A percentile compares a stretch with the other conserved stretches of the same genome.
These are phyloP conservation scores for Pionites leucogaster DNA, from an alignment of 2,113 vertebrate species.

Conservation along the genomic window DNA sequence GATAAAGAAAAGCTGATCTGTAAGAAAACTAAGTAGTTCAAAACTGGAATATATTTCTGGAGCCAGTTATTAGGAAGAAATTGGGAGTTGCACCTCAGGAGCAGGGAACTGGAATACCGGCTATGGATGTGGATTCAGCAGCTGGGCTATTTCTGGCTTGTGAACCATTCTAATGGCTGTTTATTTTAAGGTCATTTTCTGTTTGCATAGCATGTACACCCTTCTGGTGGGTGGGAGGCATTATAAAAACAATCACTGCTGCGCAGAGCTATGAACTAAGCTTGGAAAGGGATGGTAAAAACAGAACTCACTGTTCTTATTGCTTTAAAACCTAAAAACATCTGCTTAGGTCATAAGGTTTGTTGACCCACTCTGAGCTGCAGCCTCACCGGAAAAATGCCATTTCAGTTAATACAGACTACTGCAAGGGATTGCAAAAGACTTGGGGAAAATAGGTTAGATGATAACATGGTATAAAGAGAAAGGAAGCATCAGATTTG, in stretches of 20 bases:
- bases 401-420: not conserved
- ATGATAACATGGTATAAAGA: not conserved
- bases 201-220: conserved; percentile 37
- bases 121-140: not conserved
- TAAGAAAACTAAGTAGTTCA: not conserved
- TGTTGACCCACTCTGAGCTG: not conserved
- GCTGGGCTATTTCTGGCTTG: conserved; percentile 36
- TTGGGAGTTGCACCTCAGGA: not conserved
- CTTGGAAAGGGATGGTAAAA: conserved; percentile 2
- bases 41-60: not conserved
- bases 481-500: not conserved
- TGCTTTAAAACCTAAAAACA: conserved; percentile 21
- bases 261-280: not conserved
- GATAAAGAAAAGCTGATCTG: not conserved
- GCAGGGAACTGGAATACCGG: not conserved
- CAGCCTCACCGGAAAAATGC: not conserved
- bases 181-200: conserved; percentile 53
- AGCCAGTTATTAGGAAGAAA: not conserved
- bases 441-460: not conserved
- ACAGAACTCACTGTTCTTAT: not conserved
- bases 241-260: conserved; percentile 9
- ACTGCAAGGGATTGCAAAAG: not conserved
- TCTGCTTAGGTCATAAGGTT: conserved; percentile 49
- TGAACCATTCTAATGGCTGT: not conserved
- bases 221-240: conserved; percentile 42